Base-by-base conservation (phyloP, 2,797 vertebrate genomes). In the Melanotaenia pygmaea region DNA sequence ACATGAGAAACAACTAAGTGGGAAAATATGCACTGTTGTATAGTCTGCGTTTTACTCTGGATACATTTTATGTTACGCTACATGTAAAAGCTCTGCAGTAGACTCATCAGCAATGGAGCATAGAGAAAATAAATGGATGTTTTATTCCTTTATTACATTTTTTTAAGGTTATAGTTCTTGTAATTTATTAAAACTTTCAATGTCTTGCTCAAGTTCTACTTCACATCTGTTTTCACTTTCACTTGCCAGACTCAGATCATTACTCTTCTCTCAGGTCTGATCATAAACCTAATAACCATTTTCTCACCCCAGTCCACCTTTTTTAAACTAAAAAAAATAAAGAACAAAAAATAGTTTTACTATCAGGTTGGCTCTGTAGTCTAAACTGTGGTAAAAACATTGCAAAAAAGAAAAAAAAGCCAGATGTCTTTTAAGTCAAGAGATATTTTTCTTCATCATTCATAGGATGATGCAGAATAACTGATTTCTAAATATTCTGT, bases 191-290 rank as follows among this genome's bases (percentile, higher is more conserved):
- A 50, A 62, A 2, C 43, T 53, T 53, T 16, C 24, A 51, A 26
- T 72, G 68, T 65, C 61, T 64, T 53, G 68, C 77, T 76, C 69
- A n/a, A 61, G 50, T 76, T 75, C 51, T 70, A 43, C 35, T 30
- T 77, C 37, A 38, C 22, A 13, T 67, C 51, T 67, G 74, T n/a
- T 67, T 61, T 70, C 62, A 67, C 72, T 77, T 56, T 59, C n/a
- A 20, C 50, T 37, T 47, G 50, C n/a, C 10, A 1, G 45, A 58
- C 50, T 74, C 45, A 35, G 61, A 76, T 75, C 47, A 59, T 79
- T 67, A 67, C 32, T 70, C 61, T 69, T 54, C 59, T 79, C 51
- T 59, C 57, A 28, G 63, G 53, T 45, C 57, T 60, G 6, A 68
- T 67, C 26, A 11, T 32, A 57, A 79, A 75, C 50, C 64, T 64